phyloP scores from a whole-genome alignment of 2,888 invertebrate species.

The Anarsia innoxiella region DNA sequence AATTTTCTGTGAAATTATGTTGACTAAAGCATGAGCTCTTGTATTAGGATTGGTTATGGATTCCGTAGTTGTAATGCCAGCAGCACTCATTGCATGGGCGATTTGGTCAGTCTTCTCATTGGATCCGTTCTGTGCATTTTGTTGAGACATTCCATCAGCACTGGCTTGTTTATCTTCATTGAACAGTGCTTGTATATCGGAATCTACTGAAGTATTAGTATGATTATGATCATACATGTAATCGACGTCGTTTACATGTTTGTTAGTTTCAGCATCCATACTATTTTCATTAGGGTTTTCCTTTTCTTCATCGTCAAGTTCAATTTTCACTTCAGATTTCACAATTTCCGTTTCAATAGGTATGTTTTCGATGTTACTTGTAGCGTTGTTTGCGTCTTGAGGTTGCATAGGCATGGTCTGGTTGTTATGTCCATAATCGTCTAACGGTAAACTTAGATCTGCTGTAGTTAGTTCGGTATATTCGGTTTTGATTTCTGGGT shows the following conservation, averaged over 20 bases:
- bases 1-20: constrained; percentile 70
- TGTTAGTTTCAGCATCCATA: constrained; percentile 26
- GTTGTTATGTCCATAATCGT: constrained; percentile 46
- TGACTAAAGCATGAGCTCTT: constrained; percentile 59
- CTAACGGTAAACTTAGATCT: constrained; percentile 50
- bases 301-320: constrained; percentile 43
- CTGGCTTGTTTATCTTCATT: constrained; percentile 12
- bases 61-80: constrained; percentile 46
- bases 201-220: constrained; percentile 16
- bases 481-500: constrained; percentile 54
- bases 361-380: constrained; percentile 33
- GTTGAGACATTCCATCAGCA: constrained; percentile 19
- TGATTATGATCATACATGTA: constrained; percentile 27
- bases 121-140: constrained; percentile 33
- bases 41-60: constrained; percentile 33
- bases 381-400: constrained; percentile 29
- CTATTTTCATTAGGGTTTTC: constrained; percentile 29
- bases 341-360: constrained; percentile 39
- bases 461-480: constrained; percentile 68
- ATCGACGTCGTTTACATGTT: constrained; percentile 28
- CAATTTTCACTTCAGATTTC: constrained; percentile 42
- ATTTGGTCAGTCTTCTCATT: constrained; percentile 58
- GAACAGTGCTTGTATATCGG: constrained; percentile 20
- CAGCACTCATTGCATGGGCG: constrained; percentile 65
- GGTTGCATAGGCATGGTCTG: constrained; percentile 31